These are phyloP conservation scores for Argyresthia goedartella DNA, from an alignment of 2,888 invertebrate genomes.

Conservation along the genomic window DNA sequence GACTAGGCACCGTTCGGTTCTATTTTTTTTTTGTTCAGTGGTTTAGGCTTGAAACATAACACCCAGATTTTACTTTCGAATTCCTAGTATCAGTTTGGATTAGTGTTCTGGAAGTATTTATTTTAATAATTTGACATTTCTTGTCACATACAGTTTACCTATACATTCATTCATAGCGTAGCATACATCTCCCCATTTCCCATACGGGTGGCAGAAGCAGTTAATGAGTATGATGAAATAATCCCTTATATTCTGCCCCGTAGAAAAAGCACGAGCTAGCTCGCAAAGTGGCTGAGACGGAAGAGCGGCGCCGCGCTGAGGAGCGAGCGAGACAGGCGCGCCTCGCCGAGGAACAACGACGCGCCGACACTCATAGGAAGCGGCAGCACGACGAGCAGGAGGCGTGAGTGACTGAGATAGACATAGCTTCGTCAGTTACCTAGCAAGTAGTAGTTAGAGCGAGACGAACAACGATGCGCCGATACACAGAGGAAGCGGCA, in stretches of 20 bases:
- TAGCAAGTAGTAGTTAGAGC: conserved; percentile 16
- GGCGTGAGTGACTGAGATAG: neutral
- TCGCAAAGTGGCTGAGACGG: conserved; percentile 52
- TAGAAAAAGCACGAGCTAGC: conserved; percentile 50
- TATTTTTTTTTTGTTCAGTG: no score
- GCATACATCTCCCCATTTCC: no score
- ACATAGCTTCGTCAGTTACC: neutral
- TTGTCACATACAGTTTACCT: no score
- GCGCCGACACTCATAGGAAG: conserved; percentile 27
- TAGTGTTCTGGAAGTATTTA: no score
- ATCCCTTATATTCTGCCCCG: neutral
- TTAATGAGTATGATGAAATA: neutral
- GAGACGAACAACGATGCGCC: conserved; percentile 37
- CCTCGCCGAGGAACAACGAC: conserved; percentile 40
- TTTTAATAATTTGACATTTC: no score
- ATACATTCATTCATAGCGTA: no score
- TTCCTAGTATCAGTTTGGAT: no score
- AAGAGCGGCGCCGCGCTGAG: conserved; percentile 46
- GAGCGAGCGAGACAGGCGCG: conserved; percentile 40
- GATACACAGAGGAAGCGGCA: conserved; percentile 37
- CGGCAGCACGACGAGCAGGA: conserved; percentile 24
- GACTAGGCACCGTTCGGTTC: no score
- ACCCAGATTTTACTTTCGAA: no score
- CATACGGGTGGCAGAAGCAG: neutral
- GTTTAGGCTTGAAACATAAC: no score